Evolutionary conservation across 2,113 vertebrate species (phyloP).

Genomic region (Proterorhinus semilunaris): DNA sequence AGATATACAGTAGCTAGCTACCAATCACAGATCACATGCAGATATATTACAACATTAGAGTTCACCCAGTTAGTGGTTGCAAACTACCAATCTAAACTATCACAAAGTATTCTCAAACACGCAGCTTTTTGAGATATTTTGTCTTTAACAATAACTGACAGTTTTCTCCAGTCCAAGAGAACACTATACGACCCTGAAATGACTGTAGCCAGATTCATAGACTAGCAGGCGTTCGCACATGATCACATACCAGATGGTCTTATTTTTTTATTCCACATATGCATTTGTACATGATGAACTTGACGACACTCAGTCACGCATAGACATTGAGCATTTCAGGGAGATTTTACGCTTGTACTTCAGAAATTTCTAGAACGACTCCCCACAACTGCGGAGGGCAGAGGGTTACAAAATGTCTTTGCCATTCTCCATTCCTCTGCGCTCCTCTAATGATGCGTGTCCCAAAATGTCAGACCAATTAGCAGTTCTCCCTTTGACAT

Average conservation of each 20-base stretch:
- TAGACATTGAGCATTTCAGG: slow-evolving; percentile 20
- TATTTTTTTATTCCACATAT: background rate
- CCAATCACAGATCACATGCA: slow-evolving; percentile 76
- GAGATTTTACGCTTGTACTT: background rate
- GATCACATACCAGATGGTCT: slow-evolving; percentile 72
- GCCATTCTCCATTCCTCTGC: slow-evolving; percentile 54
- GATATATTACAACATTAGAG: slow-evolving; percentile 78
- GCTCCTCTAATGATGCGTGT: slow-evolving; percentile 52
- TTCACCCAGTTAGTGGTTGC: slow-evolving; percentile 78
- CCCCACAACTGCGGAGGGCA: background rate
- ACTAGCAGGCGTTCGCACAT: slow-evolving; percentile 58
- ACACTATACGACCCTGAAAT: slow-evolving; percentile 69
- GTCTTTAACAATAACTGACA: slow-evolving; percentile 70
- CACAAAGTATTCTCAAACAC: slow-evolving; percentile 79
- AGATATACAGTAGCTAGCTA: slow-evolving; percentile 76
- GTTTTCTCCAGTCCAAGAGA: slow-evolving; percentile 69
- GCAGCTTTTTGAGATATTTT: slow-evolving; percentile 75
- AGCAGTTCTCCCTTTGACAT: slow-evolving; percentile 73
- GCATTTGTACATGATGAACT: slow-evolving; percentile 16
- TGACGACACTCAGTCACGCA: slow-evolving; percentile 29
- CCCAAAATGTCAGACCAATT: slow-evolving; percentile 78
- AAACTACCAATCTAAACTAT: slow-evolving; percentile 83
- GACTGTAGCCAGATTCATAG: slow-evolving; percentile 60
- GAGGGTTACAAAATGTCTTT: slow-evolving; percentile 55
- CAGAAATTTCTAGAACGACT: background rate